Evolutionary conservation across 1,140 invertebrate genomes (phyloP).

Genomic region (Eubasilissa regina): DNA sequence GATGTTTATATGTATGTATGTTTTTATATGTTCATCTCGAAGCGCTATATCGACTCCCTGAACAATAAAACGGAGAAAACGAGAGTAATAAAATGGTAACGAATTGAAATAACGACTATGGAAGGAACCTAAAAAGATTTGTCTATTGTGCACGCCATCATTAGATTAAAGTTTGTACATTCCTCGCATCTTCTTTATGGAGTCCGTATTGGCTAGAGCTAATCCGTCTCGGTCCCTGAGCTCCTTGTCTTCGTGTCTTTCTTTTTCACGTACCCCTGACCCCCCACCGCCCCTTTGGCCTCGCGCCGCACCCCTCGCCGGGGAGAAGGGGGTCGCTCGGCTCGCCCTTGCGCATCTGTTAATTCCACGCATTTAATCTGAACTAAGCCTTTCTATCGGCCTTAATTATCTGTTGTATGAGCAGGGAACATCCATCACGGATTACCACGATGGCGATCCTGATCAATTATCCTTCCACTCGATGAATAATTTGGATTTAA

Average conservation of each 20-base stretch:
- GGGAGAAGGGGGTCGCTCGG: background rate
- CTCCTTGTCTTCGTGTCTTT: constrained; percentile 9
- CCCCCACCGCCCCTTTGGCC: background rate
- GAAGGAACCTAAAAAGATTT: background rate
- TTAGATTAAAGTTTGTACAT: constrained; percentile 1
- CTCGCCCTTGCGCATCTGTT: constrained; percentile 6
- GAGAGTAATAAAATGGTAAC: no score
- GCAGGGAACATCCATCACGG: background rate
- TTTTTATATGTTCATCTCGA: no score
- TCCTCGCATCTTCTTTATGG: constrained; percentile 3
- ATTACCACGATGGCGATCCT: constrained; percentile 6
- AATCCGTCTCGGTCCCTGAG: background rate
- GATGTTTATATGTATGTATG: no score
- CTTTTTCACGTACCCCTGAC: background rate
- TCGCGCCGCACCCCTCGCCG: background rate
- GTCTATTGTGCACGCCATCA: constrained; percentile 9
- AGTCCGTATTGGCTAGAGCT: background rate
- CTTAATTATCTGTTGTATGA: constrained; percentile 27
- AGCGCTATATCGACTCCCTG: no score
- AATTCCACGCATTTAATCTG: constrained; percentile 26
- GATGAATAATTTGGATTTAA: background rate
- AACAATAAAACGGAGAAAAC: no score
- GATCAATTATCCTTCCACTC: background rate
- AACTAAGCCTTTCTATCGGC: constrained; percentile 20
- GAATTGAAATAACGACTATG: background rate